Percentiles rank a stretch among this genome's conserved stretches.
Conservation (phyloP, 2,888 invertebrate genomes). For the Reticulitermes lucifugus region DNA sequence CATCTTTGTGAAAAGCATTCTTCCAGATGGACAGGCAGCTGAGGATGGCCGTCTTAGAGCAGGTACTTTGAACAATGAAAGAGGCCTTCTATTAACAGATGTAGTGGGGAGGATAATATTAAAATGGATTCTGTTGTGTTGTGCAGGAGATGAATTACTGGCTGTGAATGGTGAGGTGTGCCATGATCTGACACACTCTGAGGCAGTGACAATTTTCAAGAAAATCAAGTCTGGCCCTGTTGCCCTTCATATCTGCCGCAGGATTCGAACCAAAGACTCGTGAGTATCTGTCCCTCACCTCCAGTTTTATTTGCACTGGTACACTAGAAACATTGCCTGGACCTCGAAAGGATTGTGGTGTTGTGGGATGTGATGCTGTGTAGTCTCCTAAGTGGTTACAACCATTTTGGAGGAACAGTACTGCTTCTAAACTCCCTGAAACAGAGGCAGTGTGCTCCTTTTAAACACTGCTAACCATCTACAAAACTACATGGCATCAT, state of each 20-base stretch:
- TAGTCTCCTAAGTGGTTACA: no score
- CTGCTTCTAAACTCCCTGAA: no score
- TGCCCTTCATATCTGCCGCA: slow-evolving; percentile 78
- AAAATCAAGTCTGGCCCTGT: slow-evolving; percentile 82
- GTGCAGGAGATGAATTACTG: slow-evolving; percentile 82
- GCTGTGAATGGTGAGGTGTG: slow-evolving; percentile 85
- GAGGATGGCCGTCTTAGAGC: slow-evolving; percentile 86
- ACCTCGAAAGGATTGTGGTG: no score
- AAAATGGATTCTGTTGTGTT: slow-evolving; percentile 35
- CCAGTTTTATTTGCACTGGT: no score
- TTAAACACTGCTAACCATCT: no score
- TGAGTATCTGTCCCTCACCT: slow-evolving; percentile 57
- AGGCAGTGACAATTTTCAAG: slow-evolving; percentile 84
- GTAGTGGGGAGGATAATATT: neutral
- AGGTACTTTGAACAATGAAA: slow-evolving; percentile 66
- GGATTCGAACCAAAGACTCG: slow-evolving; percentile 65
- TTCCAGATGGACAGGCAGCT: slow-evolving; percentile 84
- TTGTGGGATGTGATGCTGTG: no score
- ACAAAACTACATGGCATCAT: no score
- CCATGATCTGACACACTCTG: slow-evolving; percentile 82
- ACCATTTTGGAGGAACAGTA: no score
- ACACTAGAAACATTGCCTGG: no score
- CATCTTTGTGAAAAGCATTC: slow-evolving; percentile 87
- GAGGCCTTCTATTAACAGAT: neutral
- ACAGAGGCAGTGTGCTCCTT: no score